A percentile compares a stretch with the other conserved stretches of the same genome.
Evolutionary conservation across 2,888 invertebrate genomes (phyloP).

Genomic region (Dicycla oo): DNA sequence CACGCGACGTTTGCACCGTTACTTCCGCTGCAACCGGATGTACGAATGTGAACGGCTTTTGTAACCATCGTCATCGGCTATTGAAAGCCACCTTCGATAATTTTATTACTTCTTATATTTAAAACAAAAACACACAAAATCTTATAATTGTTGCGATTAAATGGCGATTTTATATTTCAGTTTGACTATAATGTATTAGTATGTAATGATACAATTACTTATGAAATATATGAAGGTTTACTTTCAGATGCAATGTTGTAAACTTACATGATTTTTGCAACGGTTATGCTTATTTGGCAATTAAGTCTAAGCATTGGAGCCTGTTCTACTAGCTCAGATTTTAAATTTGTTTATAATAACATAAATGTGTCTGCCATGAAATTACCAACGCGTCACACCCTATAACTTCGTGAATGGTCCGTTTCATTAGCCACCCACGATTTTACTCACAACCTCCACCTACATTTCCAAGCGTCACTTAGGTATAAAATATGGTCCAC

Average conservation of each 20-base stretch:
- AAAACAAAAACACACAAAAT: slow-evolving; percentile 12
- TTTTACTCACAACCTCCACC: not conserved
- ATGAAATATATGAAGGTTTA: slow-evolving; percentile 19
- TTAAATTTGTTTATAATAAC: not conserved
- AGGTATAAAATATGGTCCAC: not conserved
- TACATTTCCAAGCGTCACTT: slow-evolving; percentile 15
- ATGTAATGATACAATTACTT: slow-evolving; percentile 9
- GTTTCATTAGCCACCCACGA: not conserved
- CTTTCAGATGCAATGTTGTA: slow-evolving; percentile 23
- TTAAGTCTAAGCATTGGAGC: slow-evolving; percentile 2
- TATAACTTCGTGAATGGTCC: not conserved
- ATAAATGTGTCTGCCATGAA: not conserved
- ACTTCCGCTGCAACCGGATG: slow-evolving; percentile 81
- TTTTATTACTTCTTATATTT: slow-evolving; percentile 33
- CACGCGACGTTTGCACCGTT: slow-evolving; percentile 80
- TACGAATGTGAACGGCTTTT: slow-evolving; percentile 67
- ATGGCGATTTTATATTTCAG: slow-evolving; percentile 11
- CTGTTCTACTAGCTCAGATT: slow-evolving; percentile 25
- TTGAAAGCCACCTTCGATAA: slow-evolving; percentile 37
- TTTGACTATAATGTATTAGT: slow-evolving; percentile 7
- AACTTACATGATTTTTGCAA: slow-evolving; percentile 23
- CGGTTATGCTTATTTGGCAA: slow-evolving; percentile 19
- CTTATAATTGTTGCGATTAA: slow-evolving; percentile 17
- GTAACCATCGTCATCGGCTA: slow-evolving; percentile 42
- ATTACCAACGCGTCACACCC: not conserved